Evolutionary conservation across 2,888 invertebrate species (phyloP), one percentile per base, ranked within the genome.

Genomic region (Meliscaeva auricollis): DNA sequence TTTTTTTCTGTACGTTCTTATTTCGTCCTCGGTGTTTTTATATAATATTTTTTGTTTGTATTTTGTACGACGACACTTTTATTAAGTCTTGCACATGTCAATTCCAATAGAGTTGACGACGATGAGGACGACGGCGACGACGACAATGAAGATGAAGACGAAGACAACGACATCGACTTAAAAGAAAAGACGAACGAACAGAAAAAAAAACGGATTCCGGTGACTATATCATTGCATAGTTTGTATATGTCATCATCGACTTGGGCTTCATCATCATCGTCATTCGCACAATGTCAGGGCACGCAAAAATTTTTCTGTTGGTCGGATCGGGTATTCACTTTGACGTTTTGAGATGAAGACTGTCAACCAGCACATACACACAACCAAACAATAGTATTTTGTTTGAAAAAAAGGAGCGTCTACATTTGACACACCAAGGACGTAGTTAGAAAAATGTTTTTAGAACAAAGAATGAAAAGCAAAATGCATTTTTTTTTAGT

Each of bases 71-170:
- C 62, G 76, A 73, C 81, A 85, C 85, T 85, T 85, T 85, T 85
- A 85, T 81, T 85, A 85, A 81, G 85, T 85, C 85, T 81, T 85
- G 85, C 85, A 85, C 85, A 85, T 85, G 85, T 85, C 85, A 85
- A 85, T 77, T 85, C 81, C 35, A 81, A 81, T 85, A 66, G 72
- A 60, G 26, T 64, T 38, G 62, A 64, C 64, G 32, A 32, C 35
- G 68, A 41, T 5, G 44, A 38, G 22, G 30, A 22, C 48, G 50
- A 5, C 13, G 64, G 20, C 11, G 30, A 22, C 48, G 50, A 5
- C 13, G 64, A 32, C 11, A 32, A 68, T 58, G 30, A 54, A 32
- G 62, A 50, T 4, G 17, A 44, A 6, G 70, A 64, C 52, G 54
- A 32, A 8, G 66, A 64, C 41, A 50, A 41, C 64, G 35, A 62